Percentiles rank a stretch among this genome's conserved stretches.
Conservation (phyloP, 2,888 invertebrate genomes). For the Agrochola circellaris region DNA sequence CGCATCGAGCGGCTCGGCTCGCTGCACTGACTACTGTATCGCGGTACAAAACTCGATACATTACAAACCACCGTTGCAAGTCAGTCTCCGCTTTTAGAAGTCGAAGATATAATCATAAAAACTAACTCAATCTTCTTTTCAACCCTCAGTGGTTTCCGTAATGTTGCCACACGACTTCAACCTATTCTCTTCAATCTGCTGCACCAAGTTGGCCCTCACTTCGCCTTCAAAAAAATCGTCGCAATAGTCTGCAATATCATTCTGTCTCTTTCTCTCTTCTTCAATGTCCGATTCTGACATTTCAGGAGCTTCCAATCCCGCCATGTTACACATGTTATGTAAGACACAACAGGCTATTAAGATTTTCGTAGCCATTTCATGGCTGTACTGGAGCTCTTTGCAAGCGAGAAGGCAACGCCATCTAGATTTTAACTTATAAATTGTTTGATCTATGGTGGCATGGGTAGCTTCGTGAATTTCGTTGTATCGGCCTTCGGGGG, state of each 20-base stretch:
- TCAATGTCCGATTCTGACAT: conserved; percentile 1
- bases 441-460: background rate
- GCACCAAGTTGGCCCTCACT: conserved; percentile 2
- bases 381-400: conserved; percentile 11
- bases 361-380: conserved; percentile 9
- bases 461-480: background rate
- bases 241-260: rapidly evolving
- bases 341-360: conserved; percentile 16
- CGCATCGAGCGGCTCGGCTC: no score
- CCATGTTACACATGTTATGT: conserved; percentile 27
- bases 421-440: conserved; percentile 26
- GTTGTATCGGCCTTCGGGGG: conserved; percentile 32
- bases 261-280: conserved; percentile 15
- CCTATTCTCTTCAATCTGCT: conserved; percentile 3
- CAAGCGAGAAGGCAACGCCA: conserved; percentile 26
- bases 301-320: conserved; percentile 5
- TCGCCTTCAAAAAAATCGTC: background rate
- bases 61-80: no score
- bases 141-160: background rate
- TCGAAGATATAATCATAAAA: background rate
- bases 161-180: background rate
- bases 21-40: no score
- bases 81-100: no score
- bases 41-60: no score
- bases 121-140: background rate